phyloP scores from a whole-genome alignment of 2,113 vertebrate species.

The Labrus mixtus region DNA sequence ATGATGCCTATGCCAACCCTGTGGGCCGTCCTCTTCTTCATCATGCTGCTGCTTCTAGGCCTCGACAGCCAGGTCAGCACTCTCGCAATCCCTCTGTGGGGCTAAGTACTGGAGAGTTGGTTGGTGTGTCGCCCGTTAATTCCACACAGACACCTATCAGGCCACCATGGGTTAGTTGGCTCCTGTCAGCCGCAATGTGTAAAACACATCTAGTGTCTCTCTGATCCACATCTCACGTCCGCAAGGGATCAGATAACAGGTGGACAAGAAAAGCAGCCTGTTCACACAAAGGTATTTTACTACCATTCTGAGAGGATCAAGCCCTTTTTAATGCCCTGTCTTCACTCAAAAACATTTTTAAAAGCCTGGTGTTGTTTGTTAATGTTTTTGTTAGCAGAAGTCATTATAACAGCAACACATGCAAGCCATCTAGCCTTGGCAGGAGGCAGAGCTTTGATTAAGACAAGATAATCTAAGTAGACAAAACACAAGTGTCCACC shows the following conservation, averaged over 20 bases:
- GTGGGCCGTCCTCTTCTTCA: slow-evolving; percentile 99
- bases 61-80: slow-evolving; percentile 96
- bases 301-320: slow-evolving; percentile 22
- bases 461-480: slow-evolving; percentile 63
- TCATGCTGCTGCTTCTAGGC: slow-evolving; percentile 99
- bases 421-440: slow-evolving; percentile 13
- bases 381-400: slow-evolving; percentile 18
- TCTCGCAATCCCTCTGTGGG: neutral
- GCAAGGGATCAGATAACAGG: slow-evolving; percentile 40
- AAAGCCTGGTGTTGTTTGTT: neutral
- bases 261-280: slow-evolving; percentile 22
- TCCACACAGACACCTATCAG: neutral
- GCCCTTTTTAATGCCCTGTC: slow-evolving; percentile 14
- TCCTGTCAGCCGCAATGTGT: slow-evolving; percentile 38
- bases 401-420: slow-evolving; percentile 8
- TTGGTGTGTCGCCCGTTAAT: slow-evolving; percentile 17
- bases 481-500: slow-evolving; percentile 69
- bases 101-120: slow-evolving; percentile 14
- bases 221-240: slow-evolving; percentile 37
- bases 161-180: slow-evolving; percentile 10
- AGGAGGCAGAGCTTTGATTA: slow-evolving; percentile 57
- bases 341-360: slow-evolving; percentile 13
- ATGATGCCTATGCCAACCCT: slow-evolving; percentile 99
- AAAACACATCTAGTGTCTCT: slow-evolving; percentile 51
- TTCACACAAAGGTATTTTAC: slow-evolving; percentile 51